These are phyloP conservation scores for Gobiocypris rarus DNA, from an alignment of 2,113 vertebrate species.

Conservation along the genomic window DNA sequence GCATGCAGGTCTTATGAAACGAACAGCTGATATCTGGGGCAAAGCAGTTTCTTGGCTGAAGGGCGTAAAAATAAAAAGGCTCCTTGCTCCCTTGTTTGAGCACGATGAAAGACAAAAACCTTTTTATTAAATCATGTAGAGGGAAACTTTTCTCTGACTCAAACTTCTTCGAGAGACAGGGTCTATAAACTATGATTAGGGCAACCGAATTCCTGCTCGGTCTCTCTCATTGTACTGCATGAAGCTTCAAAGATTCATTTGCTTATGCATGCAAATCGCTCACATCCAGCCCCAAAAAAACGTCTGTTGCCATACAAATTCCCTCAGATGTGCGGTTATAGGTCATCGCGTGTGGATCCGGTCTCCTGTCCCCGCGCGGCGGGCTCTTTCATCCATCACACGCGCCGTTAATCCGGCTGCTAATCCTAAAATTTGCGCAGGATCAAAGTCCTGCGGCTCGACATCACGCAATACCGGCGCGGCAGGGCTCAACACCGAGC, in stretches of 20 bases:
- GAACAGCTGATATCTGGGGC: slow-evolving; percentile 30
- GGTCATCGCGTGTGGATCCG: slow-evolving; percentile 56
- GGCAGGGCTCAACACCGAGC: slow-evolving; percentile 18
- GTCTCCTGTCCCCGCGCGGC: slow-evolving; percentile 8
- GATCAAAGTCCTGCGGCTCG: slow-evolving; percentile 66
- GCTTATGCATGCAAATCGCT: slow-evolving; percentile 65
- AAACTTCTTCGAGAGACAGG: slow-evolving; percentile 31
- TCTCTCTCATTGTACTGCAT: slow-evolving; percentile 34
- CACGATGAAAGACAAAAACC: slow-evolving; percentile 36
- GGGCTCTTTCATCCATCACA: slow-evolving; percentile 58
- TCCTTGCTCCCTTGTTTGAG: not conserved
- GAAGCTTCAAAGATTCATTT: slow-evolving; percentile 66
- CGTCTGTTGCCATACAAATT: slow-evolving; percentile 56
- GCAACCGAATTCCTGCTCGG: slow-evolving; percentile 31
- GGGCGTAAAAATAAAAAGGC: not conserved
- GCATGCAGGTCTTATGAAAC: not conserved
- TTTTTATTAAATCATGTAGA: slow-evolving; percentile 42
- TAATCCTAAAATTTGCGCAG: slow-evolving; percentile 65
- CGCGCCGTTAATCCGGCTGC: slow-evolving; percentile 63
- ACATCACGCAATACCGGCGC: slow-evolving; percentile 51
- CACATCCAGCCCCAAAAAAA: slow-evolving; percentile 48
- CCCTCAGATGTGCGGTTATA: slow-evolving; percentile 63
- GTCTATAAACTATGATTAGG: slow-evolving; percentile 31
- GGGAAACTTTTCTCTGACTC: not conserved
- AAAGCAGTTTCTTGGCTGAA: not conserved